These are phyloP conservation scores for Drosophila simulans DNA, from an alignment of 1,140 invertebrate genomes.

Conservation along the genomic window DNA sequence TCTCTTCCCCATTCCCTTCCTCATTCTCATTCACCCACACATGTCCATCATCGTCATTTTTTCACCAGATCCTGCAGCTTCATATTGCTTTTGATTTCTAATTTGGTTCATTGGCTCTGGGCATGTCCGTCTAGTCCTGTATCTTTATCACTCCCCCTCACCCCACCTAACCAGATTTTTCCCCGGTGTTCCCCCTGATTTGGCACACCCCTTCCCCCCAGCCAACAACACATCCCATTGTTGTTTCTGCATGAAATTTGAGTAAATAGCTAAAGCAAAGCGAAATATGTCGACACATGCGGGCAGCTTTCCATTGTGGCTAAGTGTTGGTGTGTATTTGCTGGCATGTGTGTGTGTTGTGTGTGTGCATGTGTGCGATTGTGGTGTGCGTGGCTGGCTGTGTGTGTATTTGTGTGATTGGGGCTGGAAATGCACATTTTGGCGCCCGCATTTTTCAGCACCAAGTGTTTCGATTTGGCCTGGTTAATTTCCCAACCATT, in stretches of 20 bases:
- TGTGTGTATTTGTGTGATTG: conserved; percentile 13
- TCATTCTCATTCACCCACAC: conserved; percentile 7
- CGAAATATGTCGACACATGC: conserved; percentile 71
- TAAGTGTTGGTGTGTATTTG: conserved; percentile 16
- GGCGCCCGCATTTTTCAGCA: conserved; percentile 58
- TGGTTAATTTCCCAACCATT: background rate
- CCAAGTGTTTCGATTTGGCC: conserved; percentile 28
- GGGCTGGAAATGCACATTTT: conserved; percentile 59
- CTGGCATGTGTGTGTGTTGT: background rate
- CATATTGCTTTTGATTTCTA: conserved; percentile 62
- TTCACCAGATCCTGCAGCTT: conserved; percentile 21
- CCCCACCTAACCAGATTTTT: background rate
- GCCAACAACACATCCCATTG: conserved; percentile 15
- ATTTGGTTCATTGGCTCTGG: conserved; percentile 71
- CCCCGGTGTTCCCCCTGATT: background rate
- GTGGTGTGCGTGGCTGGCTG: conserved; percentile 7
- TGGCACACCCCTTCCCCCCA: too few species aligned
- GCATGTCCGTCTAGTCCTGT: conserved; percentile 8
- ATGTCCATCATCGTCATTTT: conserved; percentile 36
- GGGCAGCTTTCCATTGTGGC: conserved; percentile 34
- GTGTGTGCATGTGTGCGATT: conserved; percentile 7
- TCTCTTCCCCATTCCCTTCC: background rate
- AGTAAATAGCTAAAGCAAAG: conserved; percentile 65
- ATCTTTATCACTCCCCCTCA: background rate
- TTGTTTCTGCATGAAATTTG: conserved; percentile 68